phyloP scores from a whole-genome alignment of 2,797 vertebrate genomes.

The Neolamprologus multifasciatus region DNA sequence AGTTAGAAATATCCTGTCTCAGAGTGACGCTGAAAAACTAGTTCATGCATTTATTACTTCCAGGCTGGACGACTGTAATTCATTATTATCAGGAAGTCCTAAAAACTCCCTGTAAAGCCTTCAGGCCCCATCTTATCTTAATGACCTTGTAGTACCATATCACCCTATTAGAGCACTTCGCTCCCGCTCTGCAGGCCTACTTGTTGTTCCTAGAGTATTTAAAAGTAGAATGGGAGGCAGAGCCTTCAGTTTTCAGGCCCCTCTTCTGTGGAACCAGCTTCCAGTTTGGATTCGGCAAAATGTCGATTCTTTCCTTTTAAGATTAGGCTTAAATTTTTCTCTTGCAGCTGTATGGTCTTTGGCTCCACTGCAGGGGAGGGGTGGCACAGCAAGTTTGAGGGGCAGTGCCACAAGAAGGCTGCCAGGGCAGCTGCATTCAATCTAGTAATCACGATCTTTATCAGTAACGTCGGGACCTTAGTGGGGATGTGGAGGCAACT shows the following conservation, averaged over 20 bases:
- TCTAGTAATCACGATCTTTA: neutral
- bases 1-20: too few species aligned
- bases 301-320: neutral
- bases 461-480: neutral
- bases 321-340: neutral
- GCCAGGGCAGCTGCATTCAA: neutral
- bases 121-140: neutral
- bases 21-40: too few species aligned
- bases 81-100: rapidly evolving
- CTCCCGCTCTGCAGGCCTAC: rapidly evolving
- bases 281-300: neutral
- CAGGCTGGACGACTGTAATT: rapidly evolving
- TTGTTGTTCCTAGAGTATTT: neutral
- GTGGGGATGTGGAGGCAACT: neutral
- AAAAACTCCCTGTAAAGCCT: neutral
- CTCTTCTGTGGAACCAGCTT: neutral
- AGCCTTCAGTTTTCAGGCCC: neutral
- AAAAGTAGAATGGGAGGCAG: neutral
- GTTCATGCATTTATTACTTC: too few species aligned
- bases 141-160: neutral
- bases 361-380: neutral
- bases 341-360: neutral
- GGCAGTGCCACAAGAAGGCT: neutral
- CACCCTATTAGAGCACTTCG: neutral
- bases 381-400: neutral